Evolutionary conservation across 2,113 vertebrate species (phyloP), one percentile per base, ranked within the genome.

Genomic region (Turdus rufiventris): DNA sequence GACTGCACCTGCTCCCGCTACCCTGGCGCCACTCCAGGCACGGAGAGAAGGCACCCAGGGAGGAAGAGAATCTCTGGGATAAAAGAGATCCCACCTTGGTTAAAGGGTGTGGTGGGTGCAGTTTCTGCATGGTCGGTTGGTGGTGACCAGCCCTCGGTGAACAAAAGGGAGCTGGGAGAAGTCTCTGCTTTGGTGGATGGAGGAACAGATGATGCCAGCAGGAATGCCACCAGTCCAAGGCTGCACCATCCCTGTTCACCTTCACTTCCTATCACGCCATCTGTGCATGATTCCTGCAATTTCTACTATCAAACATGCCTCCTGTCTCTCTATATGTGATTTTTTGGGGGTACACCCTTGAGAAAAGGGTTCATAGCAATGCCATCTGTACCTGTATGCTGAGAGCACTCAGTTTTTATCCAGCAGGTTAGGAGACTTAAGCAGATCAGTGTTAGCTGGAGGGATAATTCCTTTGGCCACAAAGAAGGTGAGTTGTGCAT

Each of bases 341-440:
- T 73, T 77, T 60, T 47, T 50, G 15, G 12, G 18, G 20, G 12
- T 51, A 45, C 19, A 56, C 2, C 13, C 15, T 43, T 66, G 38
- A 31, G 31, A 18, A 50, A 50, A 45, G 10, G 3, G 23, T n/a
- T 65, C 34, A 24, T 9, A 67, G 82, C 50, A 60, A 6, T 28
- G 17, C 18, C n/a, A 29, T 7, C 34, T 24, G 1, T 8, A 56
- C 16, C 20, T 23, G 0, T 4, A 8, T 2, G 2, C 45, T 36
- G 47, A 38, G 13, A 61, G 19, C 40, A 66, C 8, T 6, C 78
- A 11, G 20, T 3, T 38, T 61, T 67, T 7, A n/a, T 4, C 12
- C 66, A 38, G 40, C 33, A 50, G 60, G 18, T 65, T 4, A 48
- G 40, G 31, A 66, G 33, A 19, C 21, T 18, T 25, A 1, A 66